A percentile compares a stretch with the other conserved stretches of the same genome.
These are phyloP conservation scores for Dasypogon diadema DNA, from an alignment of 2,888 invertebrate genomes.

Conservation along the genomic window DNA sequence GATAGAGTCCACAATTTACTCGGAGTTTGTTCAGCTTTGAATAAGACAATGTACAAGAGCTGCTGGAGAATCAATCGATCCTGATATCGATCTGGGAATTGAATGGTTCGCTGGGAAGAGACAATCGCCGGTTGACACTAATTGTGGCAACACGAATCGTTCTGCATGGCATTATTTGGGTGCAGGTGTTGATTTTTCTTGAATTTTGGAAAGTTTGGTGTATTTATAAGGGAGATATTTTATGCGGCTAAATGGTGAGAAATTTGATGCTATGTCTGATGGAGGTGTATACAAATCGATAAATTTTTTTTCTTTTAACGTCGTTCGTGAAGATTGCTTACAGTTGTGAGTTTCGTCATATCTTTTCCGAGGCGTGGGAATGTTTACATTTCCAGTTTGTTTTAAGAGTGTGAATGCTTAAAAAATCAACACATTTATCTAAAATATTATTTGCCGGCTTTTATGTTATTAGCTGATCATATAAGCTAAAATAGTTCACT, in stretches of 20 bases:
- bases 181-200: conserved; percentile 14
- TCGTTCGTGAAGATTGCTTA: too few relatives aligned
- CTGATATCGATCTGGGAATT: conserved; percentile 43
- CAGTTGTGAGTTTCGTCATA: too few relatives aligned
- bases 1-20: conserved; percentile 46
- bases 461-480: too few relatives aligned
- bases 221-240: background rate
- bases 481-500: too few relatives aligned
- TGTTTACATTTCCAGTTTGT: too few relatives aligned
- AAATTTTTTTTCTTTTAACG: too few relatives aligned
- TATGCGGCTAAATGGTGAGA: background rate
- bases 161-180: conserved; percentile 27
- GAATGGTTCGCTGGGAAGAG: conserved; percentile 40
- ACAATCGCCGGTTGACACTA: conserved; percentile 46
- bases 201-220: background rate
- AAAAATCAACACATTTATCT: too few relatives aligned
- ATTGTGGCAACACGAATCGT: conserved; percentile 25
- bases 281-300: too few relatives aligned
- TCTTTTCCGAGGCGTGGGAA: too few relatives aligned
- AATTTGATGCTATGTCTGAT: too few relatives aligned
- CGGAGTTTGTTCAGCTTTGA: conserved; percentile 8
- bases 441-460: too few relatives aligned
- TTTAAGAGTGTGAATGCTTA: too few relatives aligned
- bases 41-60: conserved; percentile 12
- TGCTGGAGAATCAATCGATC: conserved; percentile 36